phyloP scores from a whole-genome alignment of 2,797 vertebrate species.

The Tragopan temminckii region DNA sequence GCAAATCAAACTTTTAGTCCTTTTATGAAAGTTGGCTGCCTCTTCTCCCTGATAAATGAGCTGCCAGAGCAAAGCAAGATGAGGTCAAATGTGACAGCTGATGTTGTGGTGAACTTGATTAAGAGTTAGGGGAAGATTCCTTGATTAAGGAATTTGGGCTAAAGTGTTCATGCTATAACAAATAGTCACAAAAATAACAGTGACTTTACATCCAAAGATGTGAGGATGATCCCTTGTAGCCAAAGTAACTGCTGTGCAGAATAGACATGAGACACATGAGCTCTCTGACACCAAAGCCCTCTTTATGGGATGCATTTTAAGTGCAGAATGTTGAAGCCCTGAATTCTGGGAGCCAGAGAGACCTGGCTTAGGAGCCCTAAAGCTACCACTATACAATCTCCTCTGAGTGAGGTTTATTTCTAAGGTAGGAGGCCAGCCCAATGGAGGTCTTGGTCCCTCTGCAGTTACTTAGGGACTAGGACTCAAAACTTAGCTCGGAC shows the following conservation, averaged over 20 bases:
- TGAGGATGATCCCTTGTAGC: background rate
- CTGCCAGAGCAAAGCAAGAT: background rate
- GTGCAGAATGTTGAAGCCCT: background rate
- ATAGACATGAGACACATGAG: rapidly evolving
- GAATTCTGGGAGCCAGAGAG: background rate
- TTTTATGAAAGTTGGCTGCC: background rate
- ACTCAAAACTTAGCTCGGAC: background rate
- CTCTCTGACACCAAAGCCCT: background rate
- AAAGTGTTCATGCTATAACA: rapidly evolving
- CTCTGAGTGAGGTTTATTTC: background rate
- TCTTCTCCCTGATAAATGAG: background rate
- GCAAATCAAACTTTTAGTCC: background rate
- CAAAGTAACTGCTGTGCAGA: background rate
- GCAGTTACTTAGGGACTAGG: background rate
- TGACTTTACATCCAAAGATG: background rate
- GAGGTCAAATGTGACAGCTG: background rate
- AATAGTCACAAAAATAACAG: background rate
- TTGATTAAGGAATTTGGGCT: background rate
- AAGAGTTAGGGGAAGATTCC: background rate
- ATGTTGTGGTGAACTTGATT: background rate
- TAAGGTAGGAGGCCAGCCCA: background rate
- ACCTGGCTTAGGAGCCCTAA: background rate
- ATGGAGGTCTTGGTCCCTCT: background rate
- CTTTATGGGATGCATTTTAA: background rate
- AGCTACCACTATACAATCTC: background rate